Percentiles rank a stretch among this genome's conserved stretches.
These are phyloP conservation scores for Falco cherrug DNA, from an alignment of 2,797 vertebrate species.

Conservation along the genomic window DNA sequence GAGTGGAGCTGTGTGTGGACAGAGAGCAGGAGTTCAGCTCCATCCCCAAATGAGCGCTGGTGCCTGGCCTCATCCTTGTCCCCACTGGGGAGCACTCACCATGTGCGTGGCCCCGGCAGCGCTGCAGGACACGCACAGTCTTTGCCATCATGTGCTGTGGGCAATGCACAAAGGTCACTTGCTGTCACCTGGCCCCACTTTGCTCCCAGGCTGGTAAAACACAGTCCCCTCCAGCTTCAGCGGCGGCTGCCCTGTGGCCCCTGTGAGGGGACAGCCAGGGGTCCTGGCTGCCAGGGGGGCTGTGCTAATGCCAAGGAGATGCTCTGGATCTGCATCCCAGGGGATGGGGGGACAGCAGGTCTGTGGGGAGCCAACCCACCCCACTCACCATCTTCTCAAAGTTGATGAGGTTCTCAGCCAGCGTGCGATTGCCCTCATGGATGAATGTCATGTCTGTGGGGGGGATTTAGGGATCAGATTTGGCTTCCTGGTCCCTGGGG, in stretches of 20 bases:
- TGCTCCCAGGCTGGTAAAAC: not conserved
- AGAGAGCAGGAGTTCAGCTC: not conserved
- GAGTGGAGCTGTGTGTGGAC: slow-evolving; percentile 80
- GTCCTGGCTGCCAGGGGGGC: not conserved
- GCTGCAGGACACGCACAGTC: slow-evolving; percentile 85
- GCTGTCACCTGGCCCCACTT: not conserved
- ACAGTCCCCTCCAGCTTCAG: not conserved
- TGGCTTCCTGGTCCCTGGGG: not conserved
- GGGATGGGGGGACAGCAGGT: not conserved
- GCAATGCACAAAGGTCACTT: not conserved
- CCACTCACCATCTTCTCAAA: slow-evolving; percentile 95
- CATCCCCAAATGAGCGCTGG: not conserved
- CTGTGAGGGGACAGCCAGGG: not conserved
- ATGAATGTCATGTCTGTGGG: slow-evolving; percentile 93
- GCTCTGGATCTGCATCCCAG: not conserved
- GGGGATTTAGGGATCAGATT: not conserved
- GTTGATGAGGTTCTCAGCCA: slow-evolving; percentile 92
- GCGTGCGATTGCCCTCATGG: slow-evolving; percentile 92
- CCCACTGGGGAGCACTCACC: slow-evolving; percentile 68
- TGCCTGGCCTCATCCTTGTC: fast-evolving
- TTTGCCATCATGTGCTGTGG: slow-evolving; percentile 91
- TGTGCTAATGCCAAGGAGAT: fast-evolving
- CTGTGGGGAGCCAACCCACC: fast-evolving
- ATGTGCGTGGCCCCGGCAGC: slow-evolving; percentile 84
- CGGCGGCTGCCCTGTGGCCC: fast-evolving